phyloP scores from a whole-genome alignment of 2,113 vertebrate species.

The Pongo pygmaeus region DNA sequence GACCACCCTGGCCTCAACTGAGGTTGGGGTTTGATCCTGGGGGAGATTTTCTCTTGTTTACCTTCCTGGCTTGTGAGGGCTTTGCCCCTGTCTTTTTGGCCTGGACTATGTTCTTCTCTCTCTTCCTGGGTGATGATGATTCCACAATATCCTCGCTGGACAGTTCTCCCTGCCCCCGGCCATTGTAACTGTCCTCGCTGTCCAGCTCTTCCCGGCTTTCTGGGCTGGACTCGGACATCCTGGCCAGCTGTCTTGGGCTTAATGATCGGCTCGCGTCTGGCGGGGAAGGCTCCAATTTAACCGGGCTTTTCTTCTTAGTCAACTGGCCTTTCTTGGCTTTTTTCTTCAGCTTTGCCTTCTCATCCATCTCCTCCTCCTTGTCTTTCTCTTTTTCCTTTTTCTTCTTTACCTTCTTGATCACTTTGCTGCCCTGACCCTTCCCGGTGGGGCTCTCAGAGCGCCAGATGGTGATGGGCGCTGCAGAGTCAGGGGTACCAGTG shows the following conservation, averaged over 20 bases:
- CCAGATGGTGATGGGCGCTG: slow-evolving; percentile 75
- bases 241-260: slow-evolving; percentile 35
- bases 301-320: slow-evolving; percentile 71
- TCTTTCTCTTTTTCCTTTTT: slow-evolving; percentile 83
- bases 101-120: slow-evolving; percentile 32
- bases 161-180: slow-evolving; percentile 78
- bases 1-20: slow-evolving; percentile 63
- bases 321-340: slow-evolving; percentile 76
- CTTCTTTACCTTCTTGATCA: slow-evolving; percentile 81
- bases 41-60: slow-evolving; percentile 62
- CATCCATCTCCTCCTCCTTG: slow-evolving; percentile 74
- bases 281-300: slow-evolving; percentile 63
- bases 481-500: neutral
- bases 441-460: slow-evolving; percentile 71
- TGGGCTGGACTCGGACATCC: slow-evolving; percentile 54
- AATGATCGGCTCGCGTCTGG: neutral
- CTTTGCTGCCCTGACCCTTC: slow-evolving; percentile 52
- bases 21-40: slow-evolving; percentile 63
- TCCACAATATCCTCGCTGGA: slow-evolving; percentile 44
- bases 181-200: slow-evolving; percentile 80
- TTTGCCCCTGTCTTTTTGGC: slow-evolving; percentile 57
- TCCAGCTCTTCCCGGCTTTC: slow-evolving; percentile 65
- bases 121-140: slow-evolving; percentile 31
- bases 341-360: slow-evolving; percentile 73
- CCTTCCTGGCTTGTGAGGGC: slow-evolving; percentile 61